These are phyloP conservation scores for Eulemur macaco DNA, from an alignment of 2,113 vertebrate species.

Conservation along the genomic window DNA sequence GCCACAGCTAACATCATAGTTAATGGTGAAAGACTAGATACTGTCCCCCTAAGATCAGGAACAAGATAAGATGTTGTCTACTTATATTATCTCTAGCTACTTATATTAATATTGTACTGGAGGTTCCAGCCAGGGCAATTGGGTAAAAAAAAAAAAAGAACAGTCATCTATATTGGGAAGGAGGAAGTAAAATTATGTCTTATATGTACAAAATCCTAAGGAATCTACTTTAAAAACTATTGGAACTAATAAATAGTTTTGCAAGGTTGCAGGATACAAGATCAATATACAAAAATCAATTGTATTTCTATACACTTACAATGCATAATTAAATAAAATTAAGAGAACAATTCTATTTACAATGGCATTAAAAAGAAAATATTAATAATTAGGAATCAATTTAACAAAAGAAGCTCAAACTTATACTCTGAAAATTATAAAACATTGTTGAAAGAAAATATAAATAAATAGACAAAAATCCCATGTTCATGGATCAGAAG, in stretches of 20 bases:
- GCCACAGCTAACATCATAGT: background rate
- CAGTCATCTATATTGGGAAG: background rate
- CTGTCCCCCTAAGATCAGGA: background rate
- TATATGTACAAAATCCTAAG: too few relatives aligned
- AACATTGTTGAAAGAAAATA: background rate
- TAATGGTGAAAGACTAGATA: background rate
- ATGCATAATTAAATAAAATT: background rate
- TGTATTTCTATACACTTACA: background rate
- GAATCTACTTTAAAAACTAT: too few relatives aligned
- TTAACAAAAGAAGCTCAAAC: background rate
- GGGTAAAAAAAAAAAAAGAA: background rate
- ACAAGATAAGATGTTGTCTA: background rate
- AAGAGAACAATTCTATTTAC: background rate
- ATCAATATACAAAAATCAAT: background rate
- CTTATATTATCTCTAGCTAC: background rate
- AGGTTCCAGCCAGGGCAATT: background rate
- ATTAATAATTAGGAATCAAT: background rate
- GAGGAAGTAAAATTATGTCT: background rate
- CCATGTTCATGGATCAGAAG: background rate
- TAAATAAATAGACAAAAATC: background rate
- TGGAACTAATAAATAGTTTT: too few relatives aligned
- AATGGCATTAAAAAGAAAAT: background rate
- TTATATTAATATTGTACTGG: background rate
- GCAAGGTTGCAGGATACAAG: too few relatives aligned
- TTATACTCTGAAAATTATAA: background rate